Base-by-base conservation (phyloP, 2,797 vertebrate genomes). In the Rallus crepitans region DNA sequence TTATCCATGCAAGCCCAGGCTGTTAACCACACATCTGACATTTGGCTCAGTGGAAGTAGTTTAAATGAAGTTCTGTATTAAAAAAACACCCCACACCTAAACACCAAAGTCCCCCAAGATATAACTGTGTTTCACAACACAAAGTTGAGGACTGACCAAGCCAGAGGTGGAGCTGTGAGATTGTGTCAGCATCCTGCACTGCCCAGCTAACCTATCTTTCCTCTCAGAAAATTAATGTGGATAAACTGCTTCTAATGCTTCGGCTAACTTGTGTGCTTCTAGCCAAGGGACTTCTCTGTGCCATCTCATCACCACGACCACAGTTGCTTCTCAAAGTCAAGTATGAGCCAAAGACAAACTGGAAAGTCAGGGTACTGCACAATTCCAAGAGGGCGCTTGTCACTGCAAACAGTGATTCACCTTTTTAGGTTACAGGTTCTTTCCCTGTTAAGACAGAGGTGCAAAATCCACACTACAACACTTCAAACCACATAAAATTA, bases 21-120 rank as follows among this genome's bases (percentile, higher is more conserved):
- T 95, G 87, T 91, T 92, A 95, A 92, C 92, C 93, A 95, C 92
- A 92, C 56, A 75, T 91, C 72, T 81, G 63, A 97, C 68, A 95
- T 76, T 39, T 81, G 76, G 57, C 79, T 89, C 56, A 39, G 50
- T 69, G 82, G 52, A 69, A 91, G 92, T 85, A 89, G 57, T 50
- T 81, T 75, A 89, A 92, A 90, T 68, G 39, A 92, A 93, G 69
- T 63, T 94, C 27, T 24, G 48, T n/a, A 15, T 69, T 72, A 9
- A 25, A 64, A 82, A 71, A 56, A 30, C 3, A 28, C 60, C 45
- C 42, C 31, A 9, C 8, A 9, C 4, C 19, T 48, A 79, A 94
- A 60, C 12, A 76, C 37, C 64, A 45, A 59, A 76, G 55, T 30
- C 28, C 33, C 31, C 35, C 31, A 65, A 85, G 48, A 48, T 0